Percentiles rank a stretch among this genome's conserved stretches.
phyloP scores from a whole-genome alignment of 2,113 vertebrate genomes.

The Nyctereutes procyonoides region DNA sequence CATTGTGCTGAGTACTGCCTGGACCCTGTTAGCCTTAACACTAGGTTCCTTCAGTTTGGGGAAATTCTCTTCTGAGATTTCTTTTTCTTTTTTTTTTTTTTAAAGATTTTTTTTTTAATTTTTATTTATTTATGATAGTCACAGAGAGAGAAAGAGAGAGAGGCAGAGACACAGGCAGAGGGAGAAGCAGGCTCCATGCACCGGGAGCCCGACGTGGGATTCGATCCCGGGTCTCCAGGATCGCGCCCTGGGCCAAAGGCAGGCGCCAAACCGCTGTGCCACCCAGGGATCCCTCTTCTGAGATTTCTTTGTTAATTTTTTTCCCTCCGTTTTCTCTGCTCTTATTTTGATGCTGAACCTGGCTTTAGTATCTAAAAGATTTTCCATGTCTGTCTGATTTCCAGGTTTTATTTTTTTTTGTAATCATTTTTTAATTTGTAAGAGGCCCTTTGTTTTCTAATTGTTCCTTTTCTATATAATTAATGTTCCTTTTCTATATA shows the following conservation, averaged over 20 bases:
- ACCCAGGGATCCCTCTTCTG: no score
- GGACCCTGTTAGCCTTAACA: not conserved
- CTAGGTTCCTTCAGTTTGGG: not conserved
- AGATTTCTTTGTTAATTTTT: constrained; percentile 5
- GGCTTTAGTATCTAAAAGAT: not conserved
- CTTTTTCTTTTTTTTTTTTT: no score
- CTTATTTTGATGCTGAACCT: not conserved
- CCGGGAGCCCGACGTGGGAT: no score
- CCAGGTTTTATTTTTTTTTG: not conserved
- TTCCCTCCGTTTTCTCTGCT: not conserved
- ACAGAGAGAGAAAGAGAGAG: no score
- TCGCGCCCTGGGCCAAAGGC: no score
- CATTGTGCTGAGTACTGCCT: not conserved
- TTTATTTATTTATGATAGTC: no score
- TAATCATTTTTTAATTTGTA: not conserved
- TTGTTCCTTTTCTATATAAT: constrained; percentile 16
- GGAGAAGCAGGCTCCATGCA: no score
- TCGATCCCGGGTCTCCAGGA: no score
- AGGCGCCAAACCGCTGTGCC: no score
- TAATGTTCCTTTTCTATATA: constrained; percentile 23
- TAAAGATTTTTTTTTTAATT: no score
- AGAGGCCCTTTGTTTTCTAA: constrained; percentile 37
- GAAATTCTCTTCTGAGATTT: constrained; percentile 8
- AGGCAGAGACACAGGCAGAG: no score
- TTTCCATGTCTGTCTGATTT: not conserved